Evolutionary conservation across 2,888 invertebrate species (phyloP).

Genomic region (Lysandra coridon): DNA sequence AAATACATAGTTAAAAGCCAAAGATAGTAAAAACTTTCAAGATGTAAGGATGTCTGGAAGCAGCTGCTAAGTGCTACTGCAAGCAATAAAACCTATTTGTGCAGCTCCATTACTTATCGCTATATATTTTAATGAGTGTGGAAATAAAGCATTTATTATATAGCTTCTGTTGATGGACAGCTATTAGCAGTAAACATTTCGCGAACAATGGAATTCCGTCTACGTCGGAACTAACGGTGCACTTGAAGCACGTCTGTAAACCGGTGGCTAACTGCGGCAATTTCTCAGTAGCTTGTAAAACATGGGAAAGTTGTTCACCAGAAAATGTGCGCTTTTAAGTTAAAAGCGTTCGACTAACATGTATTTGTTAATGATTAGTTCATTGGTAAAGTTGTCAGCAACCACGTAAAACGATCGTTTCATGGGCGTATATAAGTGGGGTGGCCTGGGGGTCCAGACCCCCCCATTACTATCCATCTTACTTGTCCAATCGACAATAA

Average conservation of each 20-base stretch:
- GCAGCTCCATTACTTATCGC: background rate
- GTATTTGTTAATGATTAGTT: too few species aligned
- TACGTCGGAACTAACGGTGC: background rate
- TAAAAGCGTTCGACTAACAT: too few species aligned
- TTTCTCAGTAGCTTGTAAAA: background rate
- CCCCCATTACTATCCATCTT: too few species aligned
- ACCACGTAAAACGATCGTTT: too few species aligned
- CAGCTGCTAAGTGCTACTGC: too few species aligned
- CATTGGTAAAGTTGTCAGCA: too few species aligned
- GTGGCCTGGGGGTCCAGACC: too few species aligned
- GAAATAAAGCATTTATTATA: background rate
- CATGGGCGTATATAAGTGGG: too few species aligned
- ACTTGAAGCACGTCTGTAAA: background rate
- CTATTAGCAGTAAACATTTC: background rate
- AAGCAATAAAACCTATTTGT: background rate
- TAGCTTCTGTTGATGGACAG: background rate
- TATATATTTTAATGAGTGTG: background rate
- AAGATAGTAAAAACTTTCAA: too few species aligned
- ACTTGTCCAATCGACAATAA: too few species aligned
- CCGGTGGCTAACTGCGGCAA: background rate
- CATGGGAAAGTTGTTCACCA: background rate
- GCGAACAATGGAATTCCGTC: slow-evolving; percentile 2
- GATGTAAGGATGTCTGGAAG: too few species aligned
- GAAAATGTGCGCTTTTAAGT: background rate
- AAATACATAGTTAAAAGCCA: too few species aligned